Base-by-base conservation (phyloP, 2,113 vertebrate species). In the Melanostigma gelatinosum region DNA sequence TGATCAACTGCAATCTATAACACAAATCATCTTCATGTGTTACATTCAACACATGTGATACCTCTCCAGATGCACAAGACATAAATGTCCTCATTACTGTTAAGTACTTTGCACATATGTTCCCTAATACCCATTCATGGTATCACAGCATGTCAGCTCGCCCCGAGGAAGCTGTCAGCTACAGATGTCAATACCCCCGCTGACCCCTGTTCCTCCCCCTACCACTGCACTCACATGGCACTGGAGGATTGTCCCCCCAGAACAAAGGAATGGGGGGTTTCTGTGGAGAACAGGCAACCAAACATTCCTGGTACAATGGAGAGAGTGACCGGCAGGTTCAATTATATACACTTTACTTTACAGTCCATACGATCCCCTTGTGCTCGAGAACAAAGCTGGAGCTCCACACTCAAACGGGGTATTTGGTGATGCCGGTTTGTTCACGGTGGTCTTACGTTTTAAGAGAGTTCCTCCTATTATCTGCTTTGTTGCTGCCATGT, bases 231-330 rank as follows among this genome's bases (percentile, higher is more conserved):
- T 85, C 85, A 90, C 86, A 93, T 79, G 72, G 90, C 83, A 89
- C 89, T 80, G 79, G 87, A 88, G 91, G 88, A 93, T 89, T 94
- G 91, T 89, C 70, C 85, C 55, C 80, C 77, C 78, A 82, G 82
- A 93, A 94, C 93, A 95, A 94, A 89, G 87, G 85, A 62, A 76
- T 58, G 85, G 57, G 90, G 86, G 90, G 75, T 80, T 86, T 88
- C 83, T 79, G 86, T 76, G 87, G 86, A 83, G 77, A 86, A 79
- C 80, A 66, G 58, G 82, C 75, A 85, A 76, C 87, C 91, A 91
- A 93, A 94, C 93, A 95, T 95, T 95, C 94, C 93, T 71, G 48
- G 80, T 75, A 93, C 92, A 94, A 94, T 92, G 85, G 85, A 75
- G 74, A 81, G 86, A 71, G 85, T 63, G 81, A 77, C 66, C 40